A percentile compares a stretch with the other conserved stretches of the same genome.
phyloP scores from a whole-genome alignment of 2,888 invertebrate species.

The Latrodectus hesperus region DNA sequence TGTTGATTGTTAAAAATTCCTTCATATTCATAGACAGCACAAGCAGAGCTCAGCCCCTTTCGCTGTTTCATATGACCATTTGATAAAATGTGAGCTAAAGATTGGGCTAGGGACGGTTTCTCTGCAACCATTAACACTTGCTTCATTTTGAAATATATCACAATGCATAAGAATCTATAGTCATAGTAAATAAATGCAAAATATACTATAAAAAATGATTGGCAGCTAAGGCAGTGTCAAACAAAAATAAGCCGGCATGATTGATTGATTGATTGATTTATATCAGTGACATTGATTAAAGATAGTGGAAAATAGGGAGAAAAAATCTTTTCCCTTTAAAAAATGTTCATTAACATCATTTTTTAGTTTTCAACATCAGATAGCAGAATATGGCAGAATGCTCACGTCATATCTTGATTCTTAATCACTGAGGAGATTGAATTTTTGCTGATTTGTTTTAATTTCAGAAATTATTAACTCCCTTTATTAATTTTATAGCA shows the following conservation, averaged over 20 bases:
- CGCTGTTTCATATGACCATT: slow-evolving; percentile 74
- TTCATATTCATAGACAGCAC: slow-evolving; percentile 95
- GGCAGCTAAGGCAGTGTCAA: neutral
- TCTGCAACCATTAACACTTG: slow-evolving; percentile 77
- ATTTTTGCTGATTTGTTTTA: no score
- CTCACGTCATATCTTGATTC: no score
- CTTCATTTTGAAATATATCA: slow-evolving; percentile 74
- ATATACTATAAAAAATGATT: slow-evolving; percentile 4
- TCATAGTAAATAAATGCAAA: neutral
- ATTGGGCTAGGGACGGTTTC: slow-evolving; percentile 95
- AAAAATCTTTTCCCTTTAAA: no score
- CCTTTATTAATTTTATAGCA: no score
- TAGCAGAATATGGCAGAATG: no score
- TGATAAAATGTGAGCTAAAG: slow-evolving; percentile 93
- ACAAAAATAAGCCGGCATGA: neutral
- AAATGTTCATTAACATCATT: no score
- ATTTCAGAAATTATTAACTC: no score
- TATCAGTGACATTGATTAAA: no score
- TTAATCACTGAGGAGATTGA: no score
- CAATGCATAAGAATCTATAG: neutral
- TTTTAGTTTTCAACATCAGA: no score
- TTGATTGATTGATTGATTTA: neutral
- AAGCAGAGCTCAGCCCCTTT: slow-evolving; percentile 89
- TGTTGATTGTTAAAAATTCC: slow-evolving; percentile 84
- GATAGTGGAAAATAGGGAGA: no score